These are phyloP conservation scores for Tragelaphus oryx DNA, from an alignment of 2,797 vertebrate species.

Conservation along the genomic window DNA sequence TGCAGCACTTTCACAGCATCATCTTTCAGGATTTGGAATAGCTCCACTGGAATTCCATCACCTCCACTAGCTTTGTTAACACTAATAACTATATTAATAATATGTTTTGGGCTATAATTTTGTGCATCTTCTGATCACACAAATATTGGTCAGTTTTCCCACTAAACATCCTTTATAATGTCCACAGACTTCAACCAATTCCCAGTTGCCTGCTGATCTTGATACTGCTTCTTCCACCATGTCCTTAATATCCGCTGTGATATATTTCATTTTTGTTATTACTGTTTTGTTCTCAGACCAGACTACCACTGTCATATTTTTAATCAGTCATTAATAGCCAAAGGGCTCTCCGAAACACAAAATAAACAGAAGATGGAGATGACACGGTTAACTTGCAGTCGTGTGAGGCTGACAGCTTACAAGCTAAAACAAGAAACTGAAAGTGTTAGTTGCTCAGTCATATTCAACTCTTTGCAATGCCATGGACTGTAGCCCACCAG, in stretches of 20 bases:
- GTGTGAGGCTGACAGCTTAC: background rate
- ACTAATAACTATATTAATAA: background rate
- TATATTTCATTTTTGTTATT: background rate
- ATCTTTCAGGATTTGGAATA: too few species aligned
- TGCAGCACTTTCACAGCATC: too few species aligned
- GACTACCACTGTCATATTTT: background rate
- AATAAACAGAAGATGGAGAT: background rate
- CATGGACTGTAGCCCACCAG: background rate
- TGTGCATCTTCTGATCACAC: background rate
- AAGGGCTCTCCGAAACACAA: background rate
- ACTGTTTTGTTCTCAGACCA: background rate
- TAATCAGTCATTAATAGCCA: background rate
- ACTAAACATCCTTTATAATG: background rate
- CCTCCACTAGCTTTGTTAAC: too few species aligned
- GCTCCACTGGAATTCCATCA: too few species aligned
- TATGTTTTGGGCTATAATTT: background rate
- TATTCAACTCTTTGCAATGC: background rate
- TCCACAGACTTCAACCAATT: background rate
- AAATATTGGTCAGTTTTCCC: background rate
- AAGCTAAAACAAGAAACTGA: background rate
- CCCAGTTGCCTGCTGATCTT: background rate
- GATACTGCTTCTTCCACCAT: background rate
- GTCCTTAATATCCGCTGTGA: background rate
- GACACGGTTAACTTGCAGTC: background rate
- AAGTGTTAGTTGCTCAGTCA: background rate